phyloP scores from a whole-genome alignment of 2,797 vertebrate species.

The Monodelphis domestica region DNA sequence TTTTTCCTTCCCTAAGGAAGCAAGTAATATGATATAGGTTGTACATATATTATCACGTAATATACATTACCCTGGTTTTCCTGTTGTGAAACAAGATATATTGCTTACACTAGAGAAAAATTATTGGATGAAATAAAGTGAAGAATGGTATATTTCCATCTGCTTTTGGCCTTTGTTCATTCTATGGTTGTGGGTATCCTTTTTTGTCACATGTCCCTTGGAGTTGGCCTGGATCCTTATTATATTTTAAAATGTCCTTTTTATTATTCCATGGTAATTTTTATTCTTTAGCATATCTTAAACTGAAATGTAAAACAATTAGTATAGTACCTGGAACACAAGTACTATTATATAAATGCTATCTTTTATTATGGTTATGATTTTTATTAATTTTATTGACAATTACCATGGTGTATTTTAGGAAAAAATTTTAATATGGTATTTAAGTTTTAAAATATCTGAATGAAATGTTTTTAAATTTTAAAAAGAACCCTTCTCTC shows the following conservation, averaged over 20 bases:
- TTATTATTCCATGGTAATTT: not conserved
- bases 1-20: too few relatives aligned
- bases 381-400: not conserved
- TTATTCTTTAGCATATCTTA: not conserved
- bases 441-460: not conserved
- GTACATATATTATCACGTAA: too few relatives aligned
- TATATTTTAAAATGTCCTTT: not conserved
- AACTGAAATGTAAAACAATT: not conserved
- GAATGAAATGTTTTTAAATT: not conserved
- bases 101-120: too few relatives aligned
- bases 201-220: too few relatives aligned
- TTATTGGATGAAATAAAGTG: too few relatives aligned
- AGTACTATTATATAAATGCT: not conserved
- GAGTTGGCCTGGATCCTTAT: too few relatives aligned
- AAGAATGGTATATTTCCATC: too few relatives aligned
- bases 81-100: too few relatives aligned
- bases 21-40: too few relatives aligned
- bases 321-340: not conserved
- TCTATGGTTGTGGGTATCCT: too few relatives aligned
- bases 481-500: not conserved
- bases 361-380: not conserved
- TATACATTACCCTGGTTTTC: too few relatives aligned
- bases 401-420: not conserved
- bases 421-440: not conserved
- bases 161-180: too few relatives aligned